Evolutionary conservation across 2,888 invertebrate genomes (phyloP).

Genomic region (Drosophila meridionalis): DNA sequence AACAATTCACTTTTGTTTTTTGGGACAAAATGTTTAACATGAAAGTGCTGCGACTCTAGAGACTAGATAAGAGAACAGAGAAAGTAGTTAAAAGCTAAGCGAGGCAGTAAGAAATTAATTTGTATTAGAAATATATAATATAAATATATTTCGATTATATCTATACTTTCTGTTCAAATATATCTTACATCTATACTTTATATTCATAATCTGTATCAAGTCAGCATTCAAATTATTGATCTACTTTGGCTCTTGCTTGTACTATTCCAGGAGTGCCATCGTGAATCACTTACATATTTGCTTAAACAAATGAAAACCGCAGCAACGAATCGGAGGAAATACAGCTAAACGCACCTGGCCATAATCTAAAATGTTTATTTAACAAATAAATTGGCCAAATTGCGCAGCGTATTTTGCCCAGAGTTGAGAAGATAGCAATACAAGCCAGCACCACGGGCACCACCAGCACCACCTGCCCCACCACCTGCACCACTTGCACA

Average conservation of each 20-base stretch:
- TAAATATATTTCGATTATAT: too few species aligned
- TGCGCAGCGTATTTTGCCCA: constrained; percentile 38
- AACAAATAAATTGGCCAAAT: constrained; percentile 64
- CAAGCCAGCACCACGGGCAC: constrained; percentile 1
- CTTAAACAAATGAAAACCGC: constrained; percentile 6
- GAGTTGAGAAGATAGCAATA: neutral
- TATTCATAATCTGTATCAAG: neutral
- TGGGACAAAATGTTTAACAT: neutral
- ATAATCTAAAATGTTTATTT: constrained; percentile 61
- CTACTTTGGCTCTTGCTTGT: neutral
- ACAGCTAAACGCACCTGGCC: constrained; percentile 43
- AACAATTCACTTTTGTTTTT: neutral
- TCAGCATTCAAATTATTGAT: neutral
- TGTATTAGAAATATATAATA: too few species aligned
- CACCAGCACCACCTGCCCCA: neutral
- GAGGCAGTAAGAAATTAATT: too few species aligned
- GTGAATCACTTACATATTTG: constrained; percentile 6
- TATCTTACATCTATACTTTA: too few species aligned
- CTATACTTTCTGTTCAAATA: neutral
- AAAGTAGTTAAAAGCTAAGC: too few species aligned
- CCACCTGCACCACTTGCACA: constrained; percentile 1
- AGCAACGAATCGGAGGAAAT: constrained; percentile 13
- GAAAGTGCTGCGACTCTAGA: too few species aligned
- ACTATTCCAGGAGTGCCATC: neutral
- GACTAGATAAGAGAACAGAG: neutral